phyloP scores from a whole-genome alignment of 2,113 vertebrate species.

The Leuciscus idus region DNA sequence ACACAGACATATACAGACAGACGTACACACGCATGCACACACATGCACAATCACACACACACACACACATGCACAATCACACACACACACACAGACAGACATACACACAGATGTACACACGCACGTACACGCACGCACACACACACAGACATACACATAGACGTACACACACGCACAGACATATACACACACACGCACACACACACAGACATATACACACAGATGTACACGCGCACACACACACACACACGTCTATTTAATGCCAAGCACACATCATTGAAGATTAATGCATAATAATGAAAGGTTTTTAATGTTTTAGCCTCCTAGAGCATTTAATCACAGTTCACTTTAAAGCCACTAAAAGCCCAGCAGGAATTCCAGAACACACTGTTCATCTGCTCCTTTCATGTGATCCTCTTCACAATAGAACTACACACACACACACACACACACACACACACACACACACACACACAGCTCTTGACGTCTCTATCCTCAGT shows the following conservation, averaged over 20 bases:
- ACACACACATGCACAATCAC: too few species aligned
- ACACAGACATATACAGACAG: too few species aligned
- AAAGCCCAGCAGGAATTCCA: constrained; percentile 8
- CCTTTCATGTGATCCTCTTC: not conserved
- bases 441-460: constrained; percentile 40
- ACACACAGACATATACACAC: not conserved
- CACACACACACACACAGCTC: constrained; percentile 47
- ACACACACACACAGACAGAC: too few species aligned
- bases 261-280: not conserved
- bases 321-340: constrained; percentile 57
- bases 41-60: too few species aligned
- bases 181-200: too few species aligned
- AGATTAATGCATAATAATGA: constrained; percentile 3
- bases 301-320: not conserved
- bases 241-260: not conserved
- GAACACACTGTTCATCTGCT: not conserved
- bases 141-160: too few species aligned
- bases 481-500: constrained; percentile 58
- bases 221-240: not conserved
- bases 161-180: too few species aligned
- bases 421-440: constrained; percentile 24
- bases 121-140: too few species aligned
- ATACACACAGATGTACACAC: too few species aligned
- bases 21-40: too few species aligned
- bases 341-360: constrained; percentile 50